Base-by-base conservation (phyloP, 2,888 invertebrate species). In the Cybosia mesomella region DNA sequence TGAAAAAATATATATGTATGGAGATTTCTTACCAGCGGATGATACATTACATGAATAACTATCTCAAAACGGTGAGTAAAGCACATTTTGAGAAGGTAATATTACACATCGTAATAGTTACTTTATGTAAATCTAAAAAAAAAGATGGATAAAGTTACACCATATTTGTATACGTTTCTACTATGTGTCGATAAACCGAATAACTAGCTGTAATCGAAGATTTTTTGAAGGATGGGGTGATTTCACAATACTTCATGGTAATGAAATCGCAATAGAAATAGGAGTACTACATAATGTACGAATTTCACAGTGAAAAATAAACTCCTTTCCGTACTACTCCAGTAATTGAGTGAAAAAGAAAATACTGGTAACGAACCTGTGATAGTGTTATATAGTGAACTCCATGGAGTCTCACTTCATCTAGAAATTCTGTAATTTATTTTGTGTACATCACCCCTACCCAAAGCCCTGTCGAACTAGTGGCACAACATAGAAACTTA, bases 61-160 rank as follows among this genome's bases (percentile, higher is more conserved):
- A 55, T 64, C 24, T 57, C 13, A 10, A 24, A 39, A 57, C 18
- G n/a, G 43, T 22, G 64, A n/a, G 39, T 39, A 58, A 39, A 57
- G 70, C 70, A 77, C 72, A 69, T 66, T 74, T 74, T 22, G 3
- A 13, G 54, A 10, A 9, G 2, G n/a, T 8, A 15, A 15, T 43
- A 43, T 39, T 39, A 39, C 39, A 39, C 39, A 39, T 7, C 5
- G 5, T 7, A 43, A 15, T 3, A 3, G n/a, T n/a, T n/a, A n/a
- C n/a, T n/a, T n/a, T n/a, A n/a, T n/a, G n/a, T n/a, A n/a, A n/a
- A n/a, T n/a, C n/a, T n/a, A n/a, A n/a, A n/a, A n/a, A n/a, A n/a
- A n/a, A n/a, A n/a, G n/a, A n/a, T n/a, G n/a, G n/a, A n/a, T n/a
- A n/a, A n/a, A n/a, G n/a, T n/a, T n/a, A n/a, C n/a, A n/a, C n/a